Evolutionary conservation across 2,113 vertebrate species (phyloP).

Genomic region (Scomber scombrus): DNA sequence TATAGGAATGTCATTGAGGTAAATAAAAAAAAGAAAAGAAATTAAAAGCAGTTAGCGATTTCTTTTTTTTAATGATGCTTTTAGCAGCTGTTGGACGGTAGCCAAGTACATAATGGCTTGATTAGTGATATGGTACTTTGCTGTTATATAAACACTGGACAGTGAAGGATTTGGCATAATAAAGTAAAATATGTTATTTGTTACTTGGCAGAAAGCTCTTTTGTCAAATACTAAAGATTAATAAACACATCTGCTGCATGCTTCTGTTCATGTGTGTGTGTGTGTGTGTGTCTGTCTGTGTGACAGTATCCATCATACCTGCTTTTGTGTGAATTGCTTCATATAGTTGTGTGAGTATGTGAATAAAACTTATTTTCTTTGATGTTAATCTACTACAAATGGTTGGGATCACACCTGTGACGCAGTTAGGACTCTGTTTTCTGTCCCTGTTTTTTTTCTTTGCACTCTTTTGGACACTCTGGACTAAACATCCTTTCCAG

Average conservation of each 20-base stretch:
- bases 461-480: slow-evolving; percentile 43
- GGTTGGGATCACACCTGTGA: slow-evolving; percentile 34
- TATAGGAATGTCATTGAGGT: not conserved
- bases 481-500: slow-evolving; percentile 68
- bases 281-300: not conserved
- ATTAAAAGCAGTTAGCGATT: not conserved
- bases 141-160: slow-evolving; percentile 49
- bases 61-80: not conserved
- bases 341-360: slow-evolving; percentile 17
- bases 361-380: slow-evolving; percentile 23
- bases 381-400: slow-evolving; percentile 23
- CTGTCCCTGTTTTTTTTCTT: slow-evolving; percentile 41
- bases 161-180: slow-evolving; percentile 39
- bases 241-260: not conserved
- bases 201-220: slow-evolving; percentile 34
- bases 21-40: not conserved
- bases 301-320: slow-evolving; percentile 10
- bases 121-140: slow-evolving; percentile 38
- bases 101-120: slow-evolving; percentile 39
- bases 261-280: slow-evolving; percentile 16
- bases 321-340: slow-evolving; percentile 9
- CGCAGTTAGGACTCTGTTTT: slow-evolving; percentile 57
- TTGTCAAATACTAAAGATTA: slow-evolving; percentile 23
- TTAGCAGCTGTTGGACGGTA: slow-evolving; percentile 12
- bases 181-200: slow-evolving; percentile 45